Percentiles rank a stretch among this genome's conserved stretches.
Evolutionary conservation across 1,140 invertebrate genomes (phyloP).

Genomic region (Helicoverpa zea): DNA sequence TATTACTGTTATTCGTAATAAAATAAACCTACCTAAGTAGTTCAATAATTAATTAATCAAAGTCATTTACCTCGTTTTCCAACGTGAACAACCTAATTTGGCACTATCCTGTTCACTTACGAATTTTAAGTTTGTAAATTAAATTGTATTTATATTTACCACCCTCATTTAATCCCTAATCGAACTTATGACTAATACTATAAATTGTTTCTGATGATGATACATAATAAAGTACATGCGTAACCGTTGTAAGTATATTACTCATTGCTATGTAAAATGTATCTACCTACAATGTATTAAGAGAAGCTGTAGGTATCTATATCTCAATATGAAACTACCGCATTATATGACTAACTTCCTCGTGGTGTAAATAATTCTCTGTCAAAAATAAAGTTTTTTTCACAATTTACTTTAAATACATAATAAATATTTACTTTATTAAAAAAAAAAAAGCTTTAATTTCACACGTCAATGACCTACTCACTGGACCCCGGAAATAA

Average conservation of each 20-base stretch:
- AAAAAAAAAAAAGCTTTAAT: too few relatives aligned
- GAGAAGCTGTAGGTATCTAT: neutral
- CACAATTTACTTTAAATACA: too few relatives aligned
- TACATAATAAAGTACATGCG: constrained; percentile 7
- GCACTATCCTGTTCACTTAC: neutral
- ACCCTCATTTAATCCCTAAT: neutral
- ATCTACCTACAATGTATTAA: constrained; percentile 11
- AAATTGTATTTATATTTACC: neutral
- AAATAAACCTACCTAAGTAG: too few relatives aligned
- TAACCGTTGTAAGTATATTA: constrained; percentile 11
- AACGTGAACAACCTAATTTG: too few relatives aligned
- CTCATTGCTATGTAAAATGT: constrained; percentile 6
- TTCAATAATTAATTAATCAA: too few relatives aligned
- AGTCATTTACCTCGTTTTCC: too few relatives aligned
- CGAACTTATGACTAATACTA: neutral
- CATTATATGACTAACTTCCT: constrained; percentile 13
- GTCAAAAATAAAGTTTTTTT: neutral
- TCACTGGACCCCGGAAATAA: too few relatives aligned
- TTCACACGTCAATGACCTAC: too few relatives aligned
- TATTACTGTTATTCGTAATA: too few relatives aligned
- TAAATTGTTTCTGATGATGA: neutral
- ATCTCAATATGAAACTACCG: neutral
- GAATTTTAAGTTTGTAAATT: too few relatives aligned
- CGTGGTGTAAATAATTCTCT: neutral
- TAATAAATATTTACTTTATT: too few relatives aligned